Conservation (phyloP, 2,888 invertebrate genomes). For the Eulithis testata region DNA sequence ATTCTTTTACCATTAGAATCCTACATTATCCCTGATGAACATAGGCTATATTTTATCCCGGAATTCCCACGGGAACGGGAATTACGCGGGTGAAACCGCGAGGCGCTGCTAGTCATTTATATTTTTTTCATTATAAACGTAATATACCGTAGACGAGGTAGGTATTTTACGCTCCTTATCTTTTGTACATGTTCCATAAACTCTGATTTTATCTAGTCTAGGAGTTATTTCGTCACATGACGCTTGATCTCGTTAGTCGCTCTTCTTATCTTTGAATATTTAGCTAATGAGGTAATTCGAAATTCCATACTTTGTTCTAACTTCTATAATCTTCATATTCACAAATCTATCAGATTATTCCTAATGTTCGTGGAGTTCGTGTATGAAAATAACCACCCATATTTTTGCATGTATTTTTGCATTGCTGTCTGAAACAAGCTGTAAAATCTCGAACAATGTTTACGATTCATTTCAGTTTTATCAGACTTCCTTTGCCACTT, state of each 20-base stretch:
- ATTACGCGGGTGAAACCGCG: too few relatives aligned
- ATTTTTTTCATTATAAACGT: too few relatives aligned
- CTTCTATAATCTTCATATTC: background rate
- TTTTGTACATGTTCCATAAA: background rate
- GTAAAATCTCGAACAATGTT: slow-evolving; percentile 57
- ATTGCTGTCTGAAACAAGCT: slow-evolving; percentile 22
- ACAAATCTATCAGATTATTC: background rate
- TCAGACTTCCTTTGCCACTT: slow-evolving; percentile 75
- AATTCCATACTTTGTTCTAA: background rate
- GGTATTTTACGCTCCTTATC: background rate
- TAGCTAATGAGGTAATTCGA: slow-evolving; percentile 6
- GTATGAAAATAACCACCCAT: background rate
- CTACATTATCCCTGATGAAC: too few relatives aligned
- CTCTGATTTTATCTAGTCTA: slow-evolving; percentile 9
- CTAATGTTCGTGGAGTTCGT: background rate
- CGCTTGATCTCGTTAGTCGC: slow-evolving; percentile 1
- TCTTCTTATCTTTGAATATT: slow-evolving; percentile 4
- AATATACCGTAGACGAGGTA: too few relatives aligned
- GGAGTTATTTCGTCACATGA: slow-evolving; percentile 13
- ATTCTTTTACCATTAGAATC: too few relatives aligned
- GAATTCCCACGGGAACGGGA: too few relatives aligned
- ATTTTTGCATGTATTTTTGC: slow-evolving; percentile 8
- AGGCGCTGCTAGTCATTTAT: too few relatives aligned
- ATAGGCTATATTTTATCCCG: too few relatives aligned
- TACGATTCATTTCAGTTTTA: slow-evolving; percentile 67